Evolutionary conservation across 2,888 invertebrate species (phyloP), one percentile per base, ranked within the genome.

Genomic region (Archaeoteleia sp.): DNA sequence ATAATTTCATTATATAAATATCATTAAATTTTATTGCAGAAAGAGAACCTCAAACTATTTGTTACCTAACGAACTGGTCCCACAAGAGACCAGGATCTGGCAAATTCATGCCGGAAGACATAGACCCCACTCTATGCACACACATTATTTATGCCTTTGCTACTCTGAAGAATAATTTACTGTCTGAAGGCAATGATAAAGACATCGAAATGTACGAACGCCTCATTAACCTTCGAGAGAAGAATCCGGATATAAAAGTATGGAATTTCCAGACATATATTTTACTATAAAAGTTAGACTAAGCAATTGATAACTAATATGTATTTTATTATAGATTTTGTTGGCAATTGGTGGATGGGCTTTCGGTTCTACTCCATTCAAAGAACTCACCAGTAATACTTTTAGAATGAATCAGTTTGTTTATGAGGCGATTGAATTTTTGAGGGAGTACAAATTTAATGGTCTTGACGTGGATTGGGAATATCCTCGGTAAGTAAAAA

Each of bases 11-110:
- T n/a, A n/a, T n/a, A n/a, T n/a, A 13, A 34, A 20, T 10, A 27
- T 54, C 42, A 23, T 53, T 62, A 42, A 51, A 45, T 42, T 62
- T 63, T 73, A 75, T 82, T 83, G 1, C 86, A 95, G 95, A 90
- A 73, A 92, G 95, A 32, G 92, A 93, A 42, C 92, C 95, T 0
- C 94, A 95, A 87, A 92, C 96, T 1, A 92, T 97, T 78, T 98
- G 98, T 86, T 98, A 98, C 86, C 89, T 97, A 84, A 97, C 98
- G 1, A 97, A 95, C 77, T 98, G 98, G 97, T 95, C 97, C 0
- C 91, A 94, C 66, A 97, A 97, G 85, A 89, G 97, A 49, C 94
- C 94, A 0, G 95, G 95, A 51, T 89, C 91, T 1, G 97, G 96
- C 7, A 93, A 93, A 81, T 98, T 96, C 86, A 90, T 89, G 65